Conservation (phyloP, 1,140 invertebrate genomes). For the Bombus vancouverensis region DNA sequence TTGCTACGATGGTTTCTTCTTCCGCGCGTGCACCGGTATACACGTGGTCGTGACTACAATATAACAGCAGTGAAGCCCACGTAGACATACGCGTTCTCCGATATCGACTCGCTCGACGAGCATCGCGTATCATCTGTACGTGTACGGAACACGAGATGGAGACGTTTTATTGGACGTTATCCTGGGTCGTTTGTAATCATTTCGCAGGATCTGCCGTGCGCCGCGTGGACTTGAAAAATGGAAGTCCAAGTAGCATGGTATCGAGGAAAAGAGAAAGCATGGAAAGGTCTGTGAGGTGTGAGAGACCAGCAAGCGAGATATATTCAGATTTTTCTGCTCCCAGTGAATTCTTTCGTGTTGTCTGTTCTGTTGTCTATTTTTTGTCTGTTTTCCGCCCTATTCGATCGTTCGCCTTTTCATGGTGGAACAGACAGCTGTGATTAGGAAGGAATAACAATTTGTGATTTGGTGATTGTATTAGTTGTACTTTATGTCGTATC, state of each 20-base stretch:
- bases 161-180: constrained; percentile 72
- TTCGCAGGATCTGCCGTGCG: constrained; percentile 54
- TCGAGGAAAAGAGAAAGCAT: constrained; percentile 18
- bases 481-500: too few relatives aligned
- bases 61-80: not conserved
- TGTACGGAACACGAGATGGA: constrained; percentile 58
- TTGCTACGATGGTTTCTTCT: constrained; percentile 5
- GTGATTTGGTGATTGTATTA: too few relatives aligned
- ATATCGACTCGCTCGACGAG: constrained; percentile 54
- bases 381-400: not conserved
- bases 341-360: not conserved
- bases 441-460: not conserved
- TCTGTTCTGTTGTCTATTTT: not conserved
- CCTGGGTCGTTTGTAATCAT: constrained; percentile 70
- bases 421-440: not conserved
- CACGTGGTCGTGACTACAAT: constrained; percentile 6
- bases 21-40: not conserved
- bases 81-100: constrained; percentile 36
- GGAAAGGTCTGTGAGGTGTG: constrained; percentile 6
- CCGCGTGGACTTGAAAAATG: constrained; percentile 66
- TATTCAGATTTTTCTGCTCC: constrained; percentile 27
- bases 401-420: not conserved
- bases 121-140: constrained; percentile 50
- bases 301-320: not conserved
- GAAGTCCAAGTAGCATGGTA: constrained; percentile 38